Base-by-base conservation (phyloP, 2,797 vertebrate genomes). In the Margarornis squamiger region DNA sequence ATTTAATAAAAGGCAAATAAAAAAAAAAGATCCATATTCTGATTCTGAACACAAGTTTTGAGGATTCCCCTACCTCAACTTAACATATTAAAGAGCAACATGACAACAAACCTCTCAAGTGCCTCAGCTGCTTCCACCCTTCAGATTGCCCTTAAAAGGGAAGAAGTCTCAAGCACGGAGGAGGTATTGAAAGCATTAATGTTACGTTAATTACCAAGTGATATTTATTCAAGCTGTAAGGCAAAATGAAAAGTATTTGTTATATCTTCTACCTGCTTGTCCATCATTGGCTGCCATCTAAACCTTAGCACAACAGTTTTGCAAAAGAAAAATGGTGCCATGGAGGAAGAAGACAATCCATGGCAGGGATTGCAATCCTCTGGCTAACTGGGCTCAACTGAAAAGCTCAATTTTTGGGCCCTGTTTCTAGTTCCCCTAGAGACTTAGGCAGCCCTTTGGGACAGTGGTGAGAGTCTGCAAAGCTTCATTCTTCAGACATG, bases 51-150 rank as follows among this genome's bases (percentile, higher is more conserved):
- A 54, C 23, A 17, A 89, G 6, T 8, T 62, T 72, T 62, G 77
- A 78, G 38, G 27, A 61, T 39, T 52, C 18, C 13, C 12, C 13
- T 30, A 7, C 9, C 7, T 62, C 32, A 46, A 65, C 52, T 57
- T 73, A 68, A 29, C 10, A 21, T 36, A 48, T 22, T 49, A 6
- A 77, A 63, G 4, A 71, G 12, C 5, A 45, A 34, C 2, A 80
- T 49, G 5, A 52, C 10, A 63, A 5, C 6, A 21, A 55, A 57
- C 15, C 1, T 2, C 0, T 9, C 14, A 34, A 54, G 36, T 1
- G 1, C 55, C 88, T 71, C 59, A 77, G 12, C 8, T 77, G 20
- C 45, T 52, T 80, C 34, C 36, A 24, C 11, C 9, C 3, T 73
- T 67, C 45, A 45, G 32, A 24, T 48, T 77, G 7, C 39, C 88